Evolutionary conservation across 2,113 vertebrate genomes (phyloP).

Genomic region (Buteo buteo): DNA sequence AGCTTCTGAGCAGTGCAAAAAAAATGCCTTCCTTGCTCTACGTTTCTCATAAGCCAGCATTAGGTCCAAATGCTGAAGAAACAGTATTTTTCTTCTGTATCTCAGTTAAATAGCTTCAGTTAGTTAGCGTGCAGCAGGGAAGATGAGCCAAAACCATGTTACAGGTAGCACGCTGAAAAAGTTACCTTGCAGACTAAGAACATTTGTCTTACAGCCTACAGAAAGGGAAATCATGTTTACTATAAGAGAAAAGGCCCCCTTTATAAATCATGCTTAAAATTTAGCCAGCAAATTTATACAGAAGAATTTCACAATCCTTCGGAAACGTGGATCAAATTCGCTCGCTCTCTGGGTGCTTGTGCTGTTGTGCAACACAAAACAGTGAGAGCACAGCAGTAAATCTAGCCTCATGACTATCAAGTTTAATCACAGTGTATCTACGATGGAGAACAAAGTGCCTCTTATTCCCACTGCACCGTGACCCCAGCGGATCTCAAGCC

Average conservation of each 20-base stretch:
- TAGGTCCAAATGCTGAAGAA: neutral
- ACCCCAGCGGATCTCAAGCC: neutral
- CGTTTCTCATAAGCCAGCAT: rapidly evolving
- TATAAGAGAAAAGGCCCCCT: neutral
- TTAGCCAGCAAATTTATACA: neutral
- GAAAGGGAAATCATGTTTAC: neutral
- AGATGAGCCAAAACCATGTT: neutral
- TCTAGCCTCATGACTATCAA: neutral
- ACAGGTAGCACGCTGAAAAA: neutral
- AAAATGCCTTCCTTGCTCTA: neutral
- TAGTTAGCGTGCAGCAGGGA: neutral
- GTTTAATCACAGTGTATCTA: neutral
- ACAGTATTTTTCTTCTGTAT: neutral
- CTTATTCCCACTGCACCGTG: neutral
- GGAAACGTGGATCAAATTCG: neutral
- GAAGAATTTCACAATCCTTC: conserved; percentile 25
- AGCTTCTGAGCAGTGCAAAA: neutral
- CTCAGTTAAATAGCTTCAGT: neutral
- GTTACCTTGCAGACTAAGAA: neutral
- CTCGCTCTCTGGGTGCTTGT: neutral
- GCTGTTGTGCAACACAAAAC: neutral
- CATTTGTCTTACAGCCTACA: neutral
- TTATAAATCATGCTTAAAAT: conserved; percentile 10
- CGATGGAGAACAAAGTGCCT: neutral
- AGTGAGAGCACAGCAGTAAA: neutral